These are phyloP conservation scores for Mormyrops attenuatus DNA, from an alignment of 2,797 vertebrate species.

Conservation along the genomic window DNA sequence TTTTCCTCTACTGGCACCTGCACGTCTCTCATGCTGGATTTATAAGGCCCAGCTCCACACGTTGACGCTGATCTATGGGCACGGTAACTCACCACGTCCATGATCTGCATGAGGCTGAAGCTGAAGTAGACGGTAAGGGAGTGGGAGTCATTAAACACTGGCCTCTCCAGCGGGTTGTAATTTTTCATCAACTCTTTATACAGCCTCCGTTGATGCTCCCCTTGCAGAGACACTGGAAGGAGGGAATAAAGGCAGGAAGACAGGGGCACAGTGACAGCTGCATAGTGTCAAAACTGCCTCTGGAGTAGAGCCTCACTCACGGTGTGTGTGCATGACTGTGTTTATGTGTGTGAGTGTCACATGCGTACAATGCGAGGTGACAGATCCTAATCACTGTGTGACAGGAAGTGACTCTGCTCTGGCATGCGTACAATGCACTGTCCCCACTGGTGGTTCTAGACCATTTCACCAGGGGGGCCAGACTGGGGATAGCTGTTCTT, in stretches of 20 bases:
- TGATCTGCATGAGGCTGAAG: constrained; percentile 65
- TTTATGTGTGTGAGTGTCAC: background rate
- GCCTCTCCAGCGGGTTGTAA: constrained; percentile 59
- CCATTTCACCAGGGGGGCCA: too few species aligned
- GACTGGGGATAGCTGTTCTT: too few species aligned
- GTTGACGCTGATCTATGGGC: background rate
- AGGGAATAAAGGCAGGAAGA: background rate
- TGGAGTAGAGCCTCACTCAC: background rate
- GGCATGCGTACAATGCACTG: too few species aligned
- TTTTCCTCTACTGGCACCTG: background rate
- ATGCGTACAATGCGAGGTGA: background rate
- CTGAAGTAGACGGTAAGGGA: constrained; percentile 56
- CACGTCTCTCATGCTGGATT: background rate
- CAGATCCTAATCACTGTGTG: background rate
- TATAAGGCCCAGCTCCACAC: background rate
- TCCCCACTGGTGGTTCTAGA: too few species aligned
- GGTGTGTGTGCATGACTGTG: background rate
- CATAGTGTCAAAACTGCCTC: background rate
- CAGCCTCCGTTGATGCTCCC: constrained; percentile 52
- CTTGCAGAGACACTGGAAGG: constrained; percentile 58
- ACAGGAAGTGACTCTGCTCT: background rate
- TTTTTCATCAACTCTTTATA: constrained; percentile 50
- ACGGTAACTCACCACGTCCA: constrained; percentile 56
- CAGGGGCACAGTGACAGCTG: background rate
- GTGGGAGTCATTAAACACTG: constrained; percentile 60